These are phyloP conservation scores for Sebastes steindachneri DNA, from an alignment of 2,797 vertebrate species.

Conservation along the genomic window DNA sequence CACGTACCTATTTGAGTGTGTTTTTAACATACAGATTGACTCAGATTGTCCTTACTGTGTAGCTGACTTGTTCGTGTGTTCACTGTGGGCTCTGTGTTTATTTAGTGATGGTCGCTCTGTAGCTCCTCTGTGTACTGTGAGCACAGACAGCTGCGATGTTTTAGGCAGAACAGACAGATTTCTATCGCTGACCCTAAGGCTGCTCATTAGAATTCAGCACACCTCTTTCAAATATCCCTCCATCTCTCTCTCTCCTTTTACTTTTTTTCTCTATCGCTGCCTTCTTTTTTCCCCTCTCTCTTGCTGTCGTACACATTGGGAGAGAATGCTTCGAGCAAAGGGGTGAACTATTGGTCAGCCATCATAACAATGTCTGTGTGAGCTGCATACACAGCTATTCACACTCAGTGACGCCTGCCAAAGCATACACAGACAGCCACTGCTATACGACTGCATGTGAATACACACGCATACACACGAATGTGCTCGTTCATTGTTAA, in stretches of 20 bases:
- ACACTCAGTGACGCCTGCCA: neutral
- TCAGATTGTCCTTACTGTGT: slow-evolving; percentile 1
- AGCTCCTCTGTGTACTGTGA: slow-evolving; percentile 57
- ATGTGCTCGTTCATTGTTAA: neutral
- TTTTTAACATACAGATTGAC: slow-evolving; percentile 3
- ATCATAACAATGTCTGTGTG: slow-evolving; percentile 48
- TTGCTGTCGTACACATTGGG: slow-evolving; percentile 38
- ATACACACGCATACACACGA: neutral
- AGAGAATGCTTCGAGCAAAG: slow-evolving; percentile 43
- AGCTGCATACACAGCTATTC: slow-evolving; percentile 13
- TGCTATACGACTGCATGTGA: neutral
- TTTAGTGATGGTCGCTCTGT: slow-evolving; percentile 52
- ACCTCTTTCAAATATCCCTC: slow-evolving; percentile 54
- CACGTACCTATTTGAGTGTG: neutral
- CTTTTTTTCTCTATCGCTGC: slow-evolving; percentile 17
- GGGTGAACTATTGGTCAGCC: slow-evolving; percentile 63
- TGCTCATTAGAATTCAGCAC: slow-evolving; percentile 73
- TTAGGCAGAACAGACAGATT: slow-evolving; percentile 76
- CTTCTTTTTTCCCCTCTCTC: neutral
- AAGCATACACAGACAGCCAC: neutral
- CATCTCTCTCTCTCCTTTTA: slow-evolving; percentile 3
- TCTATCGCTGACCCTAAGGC: slow-evolving; percentile 72
- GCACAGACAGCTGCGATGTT: slow-evolving; percentile 70
- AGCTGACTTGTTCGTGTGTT: slow-evolving; percentile 39
- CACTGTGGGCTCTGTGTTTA: slow-evolving; percentile 59